phyloP scores from a whole-genome alignment of 2,888 invertebrate genomes.

The Trissolcus brochymenae region DNA sequence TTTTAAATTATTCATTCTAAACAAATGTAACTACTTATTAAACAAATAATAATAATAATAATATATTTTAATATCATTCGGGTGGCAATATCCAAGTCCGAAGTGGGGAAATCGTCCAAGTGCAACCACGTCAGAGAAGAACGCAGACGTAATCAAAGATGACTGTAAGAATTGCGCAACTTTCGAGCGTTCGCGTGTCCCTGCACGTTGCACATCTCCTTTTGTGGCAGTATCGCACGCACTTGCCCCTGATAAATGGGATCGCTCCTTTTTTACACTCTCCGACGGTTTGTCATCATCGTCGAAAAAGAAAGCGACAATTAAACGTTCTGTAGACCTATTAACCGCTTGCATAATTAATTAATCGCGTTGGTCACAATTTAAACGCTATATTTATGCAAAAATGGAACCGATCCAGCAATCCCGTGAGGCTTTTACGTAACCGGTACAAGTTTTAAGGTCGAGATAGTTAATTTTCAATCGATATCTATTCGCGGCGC shows the following conservation, averaged over 20 bases:
- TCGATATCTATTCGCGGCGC: conserved; percentile 7
- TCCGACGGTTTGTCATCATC: too few relatives aligned
- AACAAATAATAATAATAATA: too few relatives aligned
- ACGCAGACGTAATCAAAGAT: conserved; percentile 28
- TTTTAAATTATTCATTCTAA: too few relatives aligned
- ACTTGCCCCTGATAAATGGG: conserved; percentile 53
- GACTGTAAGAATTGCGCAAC: conserved; percentile 30
- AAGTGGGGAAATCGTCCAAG: conserved; percentile 1
- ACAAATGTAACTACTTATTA: too few relatives aligned
- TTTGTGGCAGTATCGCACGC: conserved; percentile 44
- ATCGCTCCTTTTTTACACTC: conserved; percentile 38
- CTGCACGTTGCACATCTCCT: conserved; percentile 42
- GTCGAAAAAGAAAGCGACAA: conserved; percentile 1
- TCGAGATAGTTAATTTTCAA: conserved; percentile 36
- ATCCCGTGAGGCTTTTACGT: conserved; percentile 24
- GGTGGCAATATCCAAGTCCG: neutral
- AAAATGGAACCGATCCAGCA: conserved; percentile 20
- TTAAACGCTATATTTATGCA: neutral
- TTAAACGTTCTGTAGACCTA: neutral
- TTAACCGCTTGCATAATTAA: neutral
- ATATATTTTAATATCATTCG: too few relatives aligned
- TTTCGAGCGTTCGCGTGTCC: conserved; percentile 18
- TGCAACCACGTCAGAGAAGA: conserved; percentile 16
- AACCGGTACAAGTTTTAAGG: conserved; percentile 18
- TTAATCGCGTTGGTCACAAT: neutral